phyloP scores from a whole-genome alignment of 2,113 vertebrate genomes.

The Turdus rufiventris region DNA sequence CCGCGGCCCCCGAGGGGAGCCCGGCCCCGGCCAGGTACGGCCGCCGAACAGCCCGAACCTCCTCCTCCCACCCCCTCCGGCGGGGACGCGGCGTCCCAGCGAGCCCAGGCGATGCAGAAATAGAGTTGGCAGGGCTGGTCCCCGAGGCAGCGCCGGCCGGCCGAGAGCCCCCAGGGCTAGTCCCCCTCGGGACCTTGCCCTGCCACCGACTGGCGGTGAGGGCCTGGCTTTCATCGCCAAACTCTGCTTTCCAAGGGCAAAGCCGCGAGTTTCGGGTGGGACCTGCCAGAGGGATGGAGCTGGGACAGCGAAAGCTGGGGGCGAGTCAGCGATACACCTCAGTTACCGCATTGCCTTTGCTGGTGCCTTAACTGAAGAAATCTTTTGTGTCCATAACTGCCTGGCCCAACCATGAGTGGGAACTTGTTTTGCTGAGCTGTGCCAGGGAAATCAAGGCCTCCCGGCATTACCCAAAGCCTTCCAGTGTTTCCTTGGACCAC shows the following conservation, averaged over 20 bases:
- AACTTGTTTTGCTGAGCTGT: neutral
- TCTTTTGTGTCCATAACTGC: neutral
- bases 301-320: neutral
- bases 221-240: neutral
- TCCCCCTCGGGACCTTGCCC: neutral
- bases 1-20: neutral
- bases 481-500: neutral
- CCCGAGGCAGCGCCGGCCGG: neutral
- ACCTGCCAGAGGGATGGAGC: neutral
- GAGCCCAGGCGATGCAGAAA: neutral
- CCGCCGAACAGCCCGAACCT: neutral
- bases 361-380: neutral
- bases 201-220: neutral
- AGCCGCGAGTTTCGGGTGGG: neutral
- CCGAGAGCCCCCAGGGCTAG: neutral
- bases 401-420: neutral
- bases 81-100: neutral
- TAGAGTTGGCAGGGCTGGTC: neutral
- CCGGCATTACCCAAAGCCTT: neutral
- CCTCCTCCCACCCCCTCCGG: neutral
- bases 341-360: neutral
- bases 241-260: neutral
- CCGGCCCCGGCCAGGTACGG: neutral
- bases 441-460: neutral
- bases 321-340: neutral